Conservation (phyloP, 2,888 invertebrate genomes). For the Chrysotoxum bicinctum region DNA sequence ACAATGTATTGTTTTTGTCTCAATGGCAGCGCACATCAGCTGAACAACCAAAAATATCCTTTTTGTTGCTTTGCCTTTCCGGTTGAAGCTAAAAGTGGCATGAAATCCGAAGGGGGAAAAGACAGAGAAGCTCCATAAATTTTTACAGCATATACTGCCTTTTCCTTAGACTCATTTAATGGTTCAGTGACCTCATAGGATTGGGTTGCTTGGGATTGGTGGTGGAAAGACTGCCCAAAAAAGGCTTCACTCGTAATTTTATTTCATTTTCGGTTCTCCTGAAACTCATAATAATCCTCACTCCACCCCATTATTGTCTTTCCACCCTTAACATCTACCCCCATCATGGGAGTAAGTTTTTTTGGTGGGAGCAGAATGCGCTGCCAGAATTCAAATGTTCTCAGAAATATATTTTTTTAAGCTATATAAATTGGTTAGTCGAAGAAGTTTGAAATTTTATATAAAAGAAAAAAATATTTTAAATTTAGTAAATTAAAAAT, state of each 20-base stretch:
- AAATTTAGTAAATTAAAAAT: neutral
- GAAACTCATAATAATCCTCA: constrained; percentile 24
- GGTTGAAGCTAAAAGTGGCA: neutral
- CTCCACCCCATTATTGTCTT: constrained; percentile 21
- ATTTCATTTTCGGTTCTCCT: constrained; percentile 25
- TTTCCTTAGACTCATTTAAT: constrained; percentile 35
- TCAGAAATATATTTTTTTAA: neutral
- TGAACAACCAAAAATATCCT: constrained; percentile 7
- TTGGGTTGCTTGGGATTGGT: neutral
- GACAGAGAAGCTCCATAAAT: constrained; percentile 33
- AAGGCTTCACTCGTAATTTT: constrained; percentile 41
- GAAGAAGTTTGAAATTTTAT: constrained; percentile 14
- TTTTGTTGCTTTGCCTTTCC: constrained; percentile 19
- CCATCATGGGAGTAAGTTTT: neutral
- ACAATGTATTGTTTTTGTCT: constrained; percentile 36
- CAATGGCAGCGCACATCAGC: constrained; percentile 36
- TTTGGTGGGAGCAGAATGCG: neutral
- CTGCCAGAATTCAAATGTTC: constrained; percentile 1
- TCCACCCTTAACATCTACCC: neutral
- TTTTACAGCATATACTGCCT: constrained; percentile 29
- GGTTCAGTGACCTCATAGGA: constrained; percentile 36
- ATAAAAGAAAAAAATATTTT: neutral
- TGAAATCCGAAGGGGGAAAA: neutral
- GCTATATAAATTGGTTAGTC: constrained; percentile 9
- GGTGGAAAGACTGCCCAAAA: constrained; percentile 19